A percentile compares a stretch with the other conserved stretches of the same genome.
phyloP scores from a whole-genome alignment of 2,113 vertebrate species.

The Rhineura floridana region DNA sequence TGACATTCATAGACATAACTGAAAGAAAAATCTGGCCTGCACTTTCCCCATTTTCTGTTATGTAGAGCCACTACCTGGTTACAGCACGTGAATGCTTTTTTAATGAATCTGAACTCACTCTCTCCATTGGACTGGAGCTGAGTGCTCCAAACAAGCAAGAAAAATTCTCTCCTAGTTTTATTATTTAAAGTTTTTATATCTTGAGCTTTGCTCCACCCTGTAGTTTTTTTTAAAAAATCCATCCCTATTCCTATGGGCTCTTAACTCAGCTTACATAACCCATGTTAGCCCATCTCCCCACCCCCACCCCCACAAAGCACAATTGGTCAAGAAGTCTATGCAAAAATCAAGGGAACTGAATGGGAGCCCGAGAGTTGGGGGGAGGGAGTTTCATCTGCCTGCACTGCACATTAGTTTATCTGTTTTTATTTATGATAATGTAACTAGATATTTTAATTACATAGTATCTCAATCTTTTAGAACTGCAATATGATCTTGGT shows the following conservation, averaged over 20 bases:
- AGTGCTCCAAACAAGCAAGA: not conserved
- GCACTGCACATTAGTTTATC: not conserved
- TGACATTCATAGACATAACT: not conserved
- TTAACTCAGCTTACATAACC: not conserved
- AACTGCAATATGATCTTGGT: not conserved
- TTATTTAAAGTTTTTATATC: not conserved
- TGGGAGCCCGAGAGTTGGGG: not conserved
- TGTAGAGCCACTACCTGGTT: not conserved
- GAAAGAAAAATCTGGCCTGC: not conserved
- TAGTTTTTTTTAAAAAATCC: not conserved
- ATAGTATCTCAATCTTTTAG: not conserved
- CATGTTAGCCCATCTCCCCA: not conserved
- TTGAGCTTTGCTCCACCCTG: not conserved
- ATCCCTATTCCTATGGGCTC: not conserved
- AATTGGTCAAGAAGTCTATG: not conserved
- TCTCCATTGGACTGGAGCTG: not conserved
- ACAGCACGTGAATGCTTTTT: not conserved
- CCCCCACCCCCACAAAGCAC: too few species aligned
- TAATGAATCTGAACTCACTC: not conserved
- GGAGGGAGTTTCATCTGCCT: not conserved
- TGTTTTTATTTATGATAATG: not conserved
- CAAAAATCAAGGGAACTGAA: not conserved
- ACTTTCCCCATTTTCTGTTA: accelerated
- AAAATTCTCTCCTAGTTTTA: not conserved
- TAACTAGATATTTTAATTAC: not conserved